Evolutionary conservation across 2,113 vertebrate genomes (phyloP).

Genomic region (Litocranius walleri): DNA sequence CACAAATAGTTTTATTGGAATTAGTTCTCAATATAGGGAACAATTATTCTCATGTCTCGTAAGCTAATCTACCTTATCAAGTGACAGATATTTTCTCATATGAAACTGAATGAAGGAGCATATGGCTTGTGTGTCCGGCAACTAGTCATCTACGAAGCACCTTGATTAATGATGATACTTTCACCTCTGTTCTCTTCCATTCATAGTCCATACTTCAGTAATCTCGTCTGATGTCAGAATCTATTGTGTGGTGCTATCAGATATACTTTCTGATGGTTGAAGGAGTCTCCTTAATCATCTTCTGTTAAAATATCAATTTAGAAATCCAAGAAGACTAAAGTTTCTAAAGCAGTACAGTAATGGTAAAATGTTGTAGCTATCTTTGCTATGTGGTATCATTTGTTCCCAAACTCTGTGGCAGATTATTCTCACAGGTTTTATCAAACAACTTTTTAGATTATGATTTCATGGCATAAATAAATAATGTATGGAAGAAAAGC

Average conservation of each 20-base stretch:
- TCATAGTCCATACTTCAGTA: not conserved
- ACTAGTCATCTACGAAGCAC: not conserved
- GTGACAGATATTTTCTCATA: not conserved
- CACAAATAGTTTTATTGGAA: not conserved
- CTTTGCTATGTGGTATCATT: not conserved
- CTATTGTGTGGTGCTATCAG: not conserved
- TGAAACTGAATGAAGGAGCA: not conserved
- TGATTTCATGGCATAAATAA: not conserved
- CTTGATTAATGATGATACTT: conserved; percentile 49
- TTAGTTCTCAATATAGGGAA: not conserved
- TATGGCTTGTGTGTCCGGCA: conserved; percentile 19
- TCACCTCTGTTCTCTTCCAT: conserved; percentile 38
- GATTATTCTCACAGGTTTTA: not conserved
- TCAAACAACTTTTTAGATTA: not conserved
- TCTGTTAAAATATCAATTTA: conserved; percentile 43
- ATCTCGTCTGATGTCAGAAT: not conserved
- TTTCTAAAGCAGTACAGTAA: not conserved
- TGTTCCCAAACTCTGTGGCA: not conserved
- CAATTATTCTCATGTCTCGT: not conserved
- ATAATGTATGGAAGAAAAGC: conserved; percentile 1
- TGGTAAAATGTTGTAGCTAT: not conserved
- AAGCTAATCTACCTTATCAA: not conserved
- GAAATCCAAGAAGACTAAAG: not conserved
- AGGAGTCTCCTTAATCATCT: conserved; percentile 52
- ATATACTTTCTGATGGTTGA: conserved; percentile 26